phyloP scores from a whole-genome alignment of 2,888 invertebrate genomes.

The Oligia strigilis region DNA sequence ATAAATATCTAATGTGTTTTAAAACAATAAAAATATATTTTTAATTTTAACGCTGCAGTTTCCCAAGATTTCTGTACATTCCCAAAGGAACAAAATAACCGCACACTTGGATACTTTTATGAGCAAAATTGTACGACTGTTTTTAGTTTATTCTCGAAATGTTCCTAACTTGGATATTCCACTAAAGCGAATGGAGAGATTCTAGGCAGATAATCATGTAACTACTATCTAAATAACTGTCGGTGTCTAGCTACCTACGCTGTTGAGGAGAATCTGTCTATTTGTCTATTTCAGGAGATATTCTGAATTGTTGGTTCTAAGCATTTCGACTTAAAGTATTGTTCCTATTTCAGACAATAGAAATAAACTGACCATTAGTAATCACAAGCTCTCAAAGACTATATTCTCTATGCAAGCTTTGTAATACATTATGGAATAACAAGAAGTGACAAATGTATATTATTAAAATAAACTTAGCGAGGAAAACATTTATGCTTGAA shows the following conservation, averaged over 20 bases:
- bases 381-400: no score
- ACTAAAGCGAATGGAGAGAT: constrained; percentile 37
- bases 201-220: constrained; percentile 27
- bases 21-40: neutral
- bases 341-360: neutral
- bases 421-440: neutral
- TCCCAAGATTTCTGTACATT: constrained; percentile 8
- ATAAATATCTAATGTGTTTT: neutral
- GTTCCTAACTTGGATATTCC: constrained; percentile 24
- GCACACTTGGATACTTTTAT: constrained; percentile 35
- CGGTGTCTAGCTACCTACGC: neutral
- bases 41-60: neutral
- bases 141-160: constrained; percentile 33
- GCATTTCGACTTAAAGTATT: neutral
- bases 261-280: neutral
- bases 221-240: constrained; percentile 18
- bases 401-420: no score
- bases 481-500: neutral
- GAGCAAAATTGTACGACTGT: constrained; percentile 22
- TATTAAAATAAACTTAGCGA: neutral
- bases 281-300: neutral
- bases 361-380: neutral
- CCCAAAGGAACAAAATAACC: constrained; percentile 21
- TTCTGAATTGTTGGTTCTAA: neutral
- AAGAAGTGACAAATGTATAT: neutral